Evolutionary conservation across 2,113 vertebrate genomes (phyloP).

Genomic region (Pomatostomus ruficeps): DNA sequence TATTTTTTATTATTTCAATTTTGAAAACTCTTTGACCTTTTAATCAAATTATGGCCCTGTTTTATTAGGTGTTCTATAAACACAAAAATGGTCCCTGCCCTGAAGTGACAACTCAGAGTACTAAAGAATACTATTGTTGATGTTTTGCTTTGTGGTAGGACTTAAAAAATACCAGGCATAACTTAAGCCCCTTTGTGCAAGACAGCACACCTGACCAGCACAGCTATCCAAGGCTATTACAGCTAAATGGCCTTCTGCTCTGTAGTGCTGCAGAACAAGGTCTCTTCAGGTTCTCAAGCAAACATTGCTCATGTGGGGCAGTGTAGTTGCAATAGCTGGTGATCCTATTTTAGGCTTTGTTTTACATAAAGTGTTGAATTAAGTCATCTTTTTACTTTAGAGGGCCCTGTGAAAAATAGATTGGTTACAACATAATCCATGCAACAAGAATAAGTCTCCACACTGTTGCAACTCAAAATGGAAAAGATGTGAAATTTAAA

Average conservation of each 20-base stretch:
- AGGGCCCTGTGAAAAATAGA: not conserved
- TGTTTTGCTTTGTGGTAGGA: not conserved
- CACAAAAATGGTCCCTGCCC: not conserved
- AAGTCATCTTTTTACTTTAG: not conserved
- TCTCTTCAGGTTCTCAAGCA: not conserved
- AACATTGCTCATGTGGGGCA: not conserved
- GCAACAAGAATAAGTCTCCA: not conserved
- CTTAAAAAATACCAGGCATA: not conserved
- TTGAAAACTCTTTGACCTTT: not conserved
- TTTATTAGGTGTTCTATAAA: not conserved
- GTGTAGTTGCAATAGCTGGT: not conserved
- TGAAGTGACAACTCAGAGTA: not conserved
- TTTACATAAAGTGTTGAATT: not conserved
- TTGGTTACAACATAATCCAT: not conserved
- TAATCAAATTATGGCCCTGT: not conserved
- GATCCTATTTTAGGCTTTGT: not conserved
- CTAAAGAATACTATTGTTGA: not conserved
- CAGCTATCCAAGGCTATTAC: not conserved
- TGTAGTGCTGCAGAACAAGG: not conserved
- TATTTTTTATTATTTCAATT: not conserved
- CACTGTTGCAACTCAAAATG: not conserved
- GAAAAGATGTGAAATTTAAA: not conserved
- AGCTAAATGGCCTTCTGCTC: not conserved
- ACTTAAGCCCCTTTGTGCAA: not conserved
- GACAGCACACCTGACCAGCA: not conserved